Evolutionary conservation across 2,113 vertebrate genomes (phyloP), one percentile per base, ranked within the genome.

Genomic region (Helogale parvula): DNA sequence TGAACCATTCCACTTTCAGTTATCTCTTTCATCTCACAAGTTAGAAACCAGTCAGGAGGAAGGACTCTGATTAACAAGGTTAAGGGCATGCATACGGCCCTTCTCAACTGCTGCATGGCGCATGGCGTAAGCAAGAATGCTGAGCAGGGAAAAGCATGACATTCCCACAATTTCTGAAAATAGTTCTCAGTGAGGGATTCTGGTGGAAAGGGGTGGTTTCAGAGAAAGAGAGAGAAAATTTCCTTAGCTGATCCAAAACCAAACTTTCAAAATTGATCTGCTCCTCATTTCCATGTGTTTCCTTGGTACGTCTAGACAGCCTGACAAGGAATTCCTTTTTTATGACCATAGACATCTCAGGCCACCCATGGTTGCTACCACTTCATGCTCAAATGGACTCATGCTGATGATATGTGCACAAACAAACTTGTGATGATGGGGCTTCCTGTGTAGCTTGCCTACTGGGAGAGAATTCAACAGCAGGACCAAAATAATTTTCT

Each of bases 361-460:
- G 9, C 38, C 19, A 79, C 7, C 63, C 3, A 0, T 25, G 74
- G 38, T 41, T 60, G 13, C 77, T 4, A 5, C 6, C 13, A 29
- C 79, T 41, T 72, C 52, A 23, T n/a, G 1, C 12, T 76, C 38
- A 54, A 63, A 38, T 63, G 25, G 29, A 74, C 9, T 35, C 21
- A 50, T 29, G 29, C 45, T 50, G 15, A 27, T 13, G 47, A n/a
- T 38, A 7, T 9, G 0, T 1, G 0, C 2, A 54, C 27, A 60
- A 84, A 15, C 29, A n/a, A 17, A 52, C 1, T 63, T 92, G 10
- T 31, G 27, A 4, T 66, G 50, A 29, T 33, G 16, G 25, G n/a
- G 19, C 19, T 25, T 65, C 41, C 65, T 57, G 11, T 52, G 66
- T 2, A 15, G 17, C 47, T 84, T 15, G 3, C 29, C 31, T 11